These are phyloP conservation scores for Drosophila subpulchrella DNA, from an alignment of 1,140 invertebrate species.

Conservation along the genomic window DNA sequence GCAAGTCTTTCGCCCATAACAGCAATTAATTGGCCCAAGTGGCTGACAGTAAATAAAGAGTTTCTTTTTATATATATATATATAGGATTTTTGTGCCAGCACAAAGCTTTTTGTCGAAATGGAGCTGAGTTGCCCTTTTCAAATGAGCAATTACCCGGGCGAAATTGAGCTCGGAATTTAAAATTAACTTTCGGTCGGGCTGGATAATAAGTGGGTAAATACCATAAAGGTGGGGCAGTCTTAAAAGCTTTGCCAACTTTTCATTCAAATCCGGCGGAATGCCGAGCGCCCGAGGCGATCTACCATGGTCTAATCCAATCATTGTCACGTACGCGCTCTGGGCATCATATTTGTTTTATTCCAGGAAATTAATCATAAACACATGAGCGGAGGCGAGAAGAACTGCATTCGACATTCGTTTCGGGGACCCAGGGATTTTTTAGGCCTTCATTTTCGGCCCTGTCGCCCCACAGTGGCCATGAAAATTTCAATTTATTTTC, in stretches of 20 bases:
- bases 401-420: slow-evolving; percentile 56
- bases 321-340: slow-evolving; percentile 70
- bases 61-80: slow-evolving; percentile 37
- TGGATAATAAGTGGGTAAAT: slow-evolving; percentile 35
- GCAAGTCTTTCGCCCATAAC: slow-evolving; percentile 43
- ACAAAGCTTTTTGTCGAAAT: slow-evolving; percentile 42
- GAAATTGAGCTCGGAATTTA: slow-evolving; percentile 53
- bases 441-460: slow-evolving; percentile 1
- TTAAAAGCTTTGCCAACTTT: slow-evolving; percentile 9
- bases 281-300: background rate
- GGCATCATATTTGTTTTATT: slow-evolving; percentile 60
- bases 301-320: slow-evolving; percentile 67
- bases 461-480: slow-evolving; percentile 40
- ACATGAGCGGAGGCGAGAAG: slow-evolving; percentile 33
- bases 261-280: slow-evolving; percentile 19
- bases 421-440: background rate
- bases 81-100: slow-evolving; percentile 12
- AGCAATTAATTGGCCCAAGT: slow-evolving; percentile 66
- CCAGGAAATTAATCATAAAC: slow-evolving; percentile 80
- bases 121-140: slow-evolving; percentile 38
- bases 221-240: slow-evolving; percentile 1
- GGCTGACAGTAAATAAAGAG: slow-evolving; percentile 70
- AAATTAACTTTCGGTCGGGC: slow-evolving; percentile 33
- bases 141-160: slow-evolving; percentile 48
- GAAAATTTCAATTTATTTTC: slow-evolving; percentile 80